Percentiles rank a stretch among this genome's conserved stretches.
phyloP scores from a whole-genome alignment of 2,888 invertebrate species.

The Boloria euphrosyne region DNA sequence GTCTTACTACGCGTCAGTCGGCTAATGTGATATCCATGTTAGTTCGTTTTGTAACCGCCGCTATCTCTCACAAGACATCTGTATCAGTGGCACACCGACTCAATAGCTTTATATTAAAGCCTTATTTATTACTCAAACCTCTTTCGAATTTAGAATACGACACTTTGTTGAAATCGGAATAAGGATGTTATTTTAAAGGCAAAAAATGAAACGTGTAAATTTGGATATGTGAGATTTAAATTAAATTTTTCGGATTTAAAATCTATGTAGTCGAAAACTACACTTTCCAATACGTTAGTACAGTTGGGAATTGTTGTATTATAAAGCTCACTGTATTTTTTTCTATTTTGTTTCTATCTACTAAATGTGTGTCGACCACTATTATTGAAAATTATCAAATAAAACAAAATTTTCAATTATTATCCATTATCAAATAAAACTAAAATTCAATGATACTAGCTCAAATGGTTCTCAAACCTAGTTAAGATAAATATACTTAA shows the following conservation, averaged over 20 bases:
- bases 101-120: conserved; percentile 73
- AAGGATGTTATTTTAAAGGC: conserved; percentile 45
- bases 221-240: conserved; percentile 23
- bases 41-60: conserved; percentile 70
- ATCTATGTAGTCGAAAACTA: background rate
- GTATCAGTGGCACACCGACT: conserved; percentile 75
- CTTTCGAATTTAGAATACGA: conserved; percentile 62
- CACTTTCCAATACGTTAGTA: no score
- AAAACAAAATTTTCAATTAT: no score
- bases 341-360: no score
- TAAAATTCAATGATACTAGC: no score
- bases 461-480: no score
- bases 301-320: no score
- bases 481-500: no score
- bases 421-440: no score
- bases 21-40: conserved; percentile 80
- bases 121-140: conserved; percentile 73
- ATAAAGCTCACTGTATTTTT: no score
- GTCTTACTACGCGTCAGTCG: conserved; percentile 55
- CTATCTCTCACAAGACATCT: conserved; percentile 75
- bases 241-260: background rate
- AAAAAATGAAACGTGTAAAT: conserved; percentile 28
- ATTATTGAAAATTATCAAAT: no score
- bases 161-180: conserved; percentile 51
- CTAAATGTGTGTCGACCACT: no score